Evolutionary conservation across 2,888 invertebrate genomes (phyloP).

Genomic region (Zhengitettix transpicula): DNA sequence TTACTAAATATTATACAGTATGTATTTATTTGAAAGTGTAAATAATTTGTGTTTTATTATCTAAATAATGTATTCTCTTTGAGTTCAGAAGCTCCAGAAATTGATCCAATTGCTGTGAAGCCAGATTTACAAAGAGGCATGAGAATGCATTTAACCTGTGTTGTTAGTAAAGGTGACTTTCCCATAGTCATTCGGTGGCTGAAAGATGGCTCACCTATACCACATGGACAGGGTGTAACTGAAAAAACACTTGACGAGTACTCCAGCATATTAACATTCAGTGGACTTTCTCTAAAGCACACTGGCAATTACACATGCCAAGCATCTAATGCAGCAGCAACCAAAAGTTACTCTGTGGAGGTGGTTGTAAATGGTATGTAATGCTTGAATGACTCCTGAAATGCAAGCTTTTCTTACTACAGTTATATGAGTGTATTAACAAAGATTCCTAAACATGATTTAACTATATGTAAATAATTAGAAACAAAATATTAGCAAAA

Average conservation of each 20-base stretch:
- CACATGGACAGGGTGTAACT: conserved; percentile 14
- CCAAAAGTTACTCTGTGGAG: conserved; percentile 20
- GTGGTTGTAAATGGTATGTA: conserved; percentile 27
- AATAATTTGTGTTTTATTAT: no score
- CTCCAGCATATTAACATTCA: conserved; percentile 17
- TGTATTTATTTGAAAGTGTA: no score
- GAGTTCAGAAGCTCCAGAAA: conserved; percentile 9
- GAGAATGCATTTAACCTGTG: conserved; percentile 26
- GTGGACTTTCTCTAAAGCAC: conserved; percentile 15
- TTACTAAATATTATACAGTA: no score
- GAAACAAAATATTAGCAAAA: no score
- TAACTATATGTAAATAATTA: no score
- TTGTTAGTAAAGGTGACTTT: conserved; percentile 28
- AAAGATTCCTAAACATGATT: no score
- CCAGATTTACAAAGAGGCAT: conserved; percentile 21
- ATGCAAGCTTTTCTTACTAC: no score
- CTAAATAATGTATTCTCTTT: no score
- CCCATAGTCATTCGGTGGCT: conserved; percentile 28
- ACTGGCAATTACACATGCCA: conserved; percentile 11
- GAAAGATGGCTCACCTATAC: conserved; percentile 24
- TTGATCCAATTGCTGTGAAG: conserved; percentile 7
- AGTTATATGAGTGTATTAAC: no score
- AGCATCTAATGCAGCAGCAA: conserved; percentile 23
- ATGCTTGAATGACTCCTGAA: no score
- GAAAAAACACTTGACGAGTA: conserved; percentile 17